A percentile compares a stretch with the other conserved stretches of the same genome.
Evolutionary conservation across 2,113 vertebrate genomes (phyloP).

Genomic region (western clawed frog (Xenopus tropicalis)): UCB_Xtro_10.0 CM004450.2:62348001-62348500

Average conservation of each 20-base stretch:
- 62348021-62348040: too few species aligned
- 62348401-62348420: conserved; percentile 17
- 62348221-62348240: background rate
- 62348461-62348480: conserved; percentile 47
- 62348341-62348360: background rate
- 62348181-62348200: background rate
- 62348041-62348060: too few species aligned
- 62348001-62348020: too few species aligned
- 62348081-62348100: too few species aligned
- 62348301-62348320: conserved; percentile 26
- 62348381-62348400: conserved; percentile 42
- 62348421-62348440: conserved; percentile 29
- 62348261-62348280: background rate
- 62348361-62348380: conserved; percentile 12
- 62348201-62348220: background rate
- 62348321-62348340: background rate
- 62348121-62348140: too few species aligned
- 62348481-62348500: conserved; percentile 52
- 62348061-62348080: too few species aligned
- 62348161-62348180: too few species aligned
- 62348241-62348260: background rate
- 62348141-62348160: too few species aligned
- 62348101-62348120: too few species aligned
- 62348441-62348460: conserved; percentile 45
- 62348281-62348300: background rate